Evolutionary conservation across 2,888 invertebrate genomes (phyloP).

Genomic region (Dynastes grantii): DNA sequence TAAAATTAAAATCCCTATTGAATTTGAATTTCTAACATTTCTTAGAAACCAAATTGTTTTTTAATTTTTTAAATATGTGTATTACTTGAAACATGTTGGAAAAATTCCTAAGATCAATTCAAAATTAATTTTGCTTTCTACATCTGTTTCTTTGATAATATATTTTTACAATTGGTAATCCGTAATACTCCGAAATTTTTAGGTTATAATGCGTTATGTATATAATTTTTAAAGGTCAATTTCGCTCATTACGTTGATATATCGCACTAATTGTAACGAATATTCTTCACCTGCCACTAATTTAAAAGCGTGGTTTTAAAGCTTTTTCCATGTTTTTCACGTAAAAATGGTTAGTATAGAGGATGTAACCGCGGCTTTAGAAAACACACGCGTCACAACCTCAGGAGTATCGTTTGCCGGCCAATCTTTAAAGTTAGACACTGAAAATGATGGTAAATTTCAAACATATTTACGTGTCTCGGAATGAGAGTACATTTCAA

Average conservation of each 20-base stretch:
- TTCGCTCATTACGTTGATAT: constrained; percentile 16
- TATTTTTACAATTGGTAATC: too few relatives aligned
- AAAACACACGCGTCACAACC: constrained; percentile 69
- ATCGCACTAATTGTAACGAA: not conserved
- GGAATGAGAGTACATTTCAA: constrained; percentile 2
- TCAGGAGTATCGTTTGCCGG: constrained; percentile 88
- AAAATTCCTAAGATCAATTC: too few relatives aligned
- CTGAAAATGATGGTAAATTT: constrained; percentile 83
- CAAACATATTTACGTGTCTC: not conserved
- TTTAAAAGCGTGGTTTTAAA: constrained; percentile 3
- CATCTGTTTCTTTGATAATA: too few relatives aligned
- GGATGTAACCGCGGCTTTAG: constrained; percentile 72
- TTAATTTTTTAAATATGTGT: too few relatives aligned
- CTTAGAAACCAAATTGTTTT: too few relatives aligned
- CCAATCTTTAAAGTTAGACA: constrained; percentile 84
- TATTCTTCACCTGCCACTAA: not conserved
- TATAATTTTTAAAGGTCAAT: constrained; percentile 12
- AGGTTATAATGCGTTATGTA: constrained; percentile 10
- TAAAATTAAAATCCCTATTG: too few relatives aligned
- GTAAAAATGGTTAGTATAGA: constrained; percentile 70
- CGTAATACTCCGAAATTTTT: too few relatives aligned
- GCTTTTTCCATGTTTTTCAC: constrained; percentile 1
- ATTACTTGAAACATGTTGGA: too few relatives aligned
- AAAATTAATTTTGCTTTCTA: too few relatives aligned
- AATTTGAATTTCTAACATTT: too few relatives aligned